Evolutionary conservation across 1,140 invertebrate genomes (phyloP).

Genomic region (Drosophila melanogaster): Release_6_plus_ISO1_MT NT_033777.3:10416501-10417000

Average conservation of each 20-base stretch:
- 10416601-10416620: conserved; percentile 21
- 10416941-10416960: conserved; percentile 63
- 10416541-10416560: conserved; percentile 74
- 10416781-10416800: background rate
- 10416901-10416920: background rate
- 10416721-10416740: conserved; percentile 34
- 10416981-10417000: conserved; percentile 82
- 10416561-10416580: conserved; percentile 76
- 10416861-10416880: background rate
- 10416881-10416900: background rate
- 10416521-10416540: conserved; percentile 49
- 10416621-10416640: background rate
- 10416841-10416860: background rate
- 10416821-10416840: background rate
- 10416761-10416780: conserved; percentile 5
- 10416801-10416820: too few species aligned
- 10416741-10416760: background rate
- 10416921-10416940: conserved; percentile 10
- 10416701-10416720: conserved; percentile 48
- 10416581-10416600: conserved; percentile 62
- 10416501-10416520: conserved; percentile 21
- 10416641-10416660: conserved; percentile 13
- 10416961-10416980: conserved; percentile 74
- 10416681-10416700: conserved; percentile 79
- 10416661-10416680: conserved; percentile 69